A percentile compares a stretch with the other conserved stretches of the same genome.
phyloP scores from a whole-genome alignment of 2,113 vertebrate species.

The Zootoca vivipara region DNA sequence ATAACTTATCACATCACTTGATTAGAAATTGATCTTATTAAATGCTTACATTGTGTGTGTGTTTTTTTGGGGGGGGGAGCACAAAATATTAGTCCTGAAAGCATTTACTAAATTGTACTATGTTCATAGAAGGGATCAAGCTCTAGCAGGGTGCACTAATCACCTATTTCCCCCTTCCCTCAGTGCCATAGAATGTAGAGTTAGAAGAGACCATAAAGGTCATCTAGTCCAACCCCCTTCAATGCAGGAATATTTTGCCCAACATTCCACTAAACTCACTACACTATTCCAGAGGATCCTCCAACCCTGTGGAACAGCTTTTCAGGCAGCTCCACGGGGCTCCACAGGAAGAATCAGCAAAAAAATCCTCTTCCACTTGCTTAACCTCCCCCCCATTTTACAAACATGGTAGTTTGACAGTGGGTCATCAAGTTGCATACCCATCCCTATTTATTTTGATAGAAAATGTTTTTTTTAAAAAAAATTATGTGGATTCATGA shows the following conservation, averaged over 20 bases:
- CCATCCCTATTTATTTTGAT: background rate
- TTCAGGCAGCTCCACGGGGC: background rate
- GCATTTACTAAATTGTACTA: background rate
- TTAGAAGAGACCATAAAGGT: too few relatives aligned
- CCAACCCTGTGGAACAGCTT: background rate
- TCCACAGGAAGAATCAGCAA: background rate
- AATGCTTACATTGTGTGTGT: too few relatives aligned
- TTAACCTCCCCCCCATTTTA: background rate
- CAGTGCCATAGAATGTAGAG: background rate
- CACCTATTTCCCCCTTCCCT: background rate
- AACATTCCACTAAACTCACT: too few relatives aligned
- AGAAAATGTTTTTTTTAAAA: background rate
- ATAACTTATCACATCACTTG: too few relatives aligned
- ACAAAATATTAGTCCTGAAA: background rate
- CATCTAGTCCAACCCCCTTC: too few relatives aligned
- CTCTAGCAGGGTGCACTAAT: background rate
- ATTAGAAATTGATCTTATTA: too few relatives aligned
- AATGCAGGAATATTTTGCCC: too few relatives aligned
- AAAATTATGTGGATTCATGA: background rate
- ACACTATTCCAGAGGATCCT: background rate
- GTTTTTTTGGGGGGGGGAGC: background rate
- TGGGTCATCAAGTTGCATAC: background rate
- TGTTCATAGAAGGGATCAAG: background rate
- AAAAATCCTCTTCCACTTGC: background rate
- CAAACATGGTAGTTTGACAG: background rate